Percentiles rank a stretch among this genome's conserved stretches.
Evolutionary conservation across 2,888 invertebrate species (phyloP).

Genomic region (Lochmaea capreae): DNA sequence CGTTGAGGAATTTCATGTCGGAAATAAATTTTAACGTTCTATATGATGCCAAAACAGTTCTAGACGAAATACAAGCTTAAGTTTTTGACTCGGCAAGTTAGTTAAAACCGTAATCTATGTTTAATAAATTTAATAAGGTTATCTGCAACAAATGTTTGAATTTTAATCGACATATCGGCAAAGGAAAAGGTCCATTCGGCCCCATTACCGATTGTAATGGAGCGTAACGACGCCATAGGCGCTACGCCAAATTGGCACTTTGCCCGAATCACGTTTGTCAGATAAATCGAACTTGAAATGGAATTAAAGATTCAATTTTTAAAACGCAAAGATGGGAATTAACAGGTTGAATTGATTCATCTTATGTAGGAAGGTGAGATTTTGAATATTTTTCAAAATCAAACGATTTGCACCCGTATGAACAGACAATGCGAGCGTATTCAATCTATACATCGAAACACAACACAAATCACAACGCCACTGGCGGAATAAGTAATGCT

Average conservation of each 20-base stretch:
- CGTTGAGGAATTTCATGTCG: too few species aligned
- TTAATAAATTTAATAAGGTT: constrained; percentile 41
- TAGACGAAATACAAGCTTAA: background rate
- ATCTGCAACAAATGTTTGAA: constrained; percentile 36
- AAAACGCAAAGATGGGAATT: background rate
- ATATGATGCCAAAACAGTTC: too few species aligned
- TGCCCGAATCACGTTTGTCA: constrained; percentile 43
- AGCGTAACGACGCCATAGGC: constrained; percentile 51
- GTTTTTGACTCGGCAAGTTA: constrained; percentile 7
- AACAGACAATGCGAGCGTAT: too few species aligned
- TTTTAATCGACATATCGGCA: constrained; percentile 37
- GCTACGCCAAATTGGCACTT: constrained; percentile 52
- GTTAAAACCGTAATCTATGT: constrained; percentile 38
- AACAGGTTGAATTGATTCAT: background rate
- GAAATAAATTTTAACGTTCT: too few species aligned
- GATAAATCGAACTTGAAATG: background rate
- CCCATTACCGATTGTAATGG: constrained; percentile 49
- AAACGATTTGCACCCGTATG: too few species aligned
- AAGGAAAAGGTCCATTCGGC: constrained; percentile 39
- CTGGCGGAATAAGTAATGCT: too few species aligned
- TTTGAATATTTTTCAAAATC: too few species aligned
- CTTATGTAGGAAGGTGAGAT: background rate
- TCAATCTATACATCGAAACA: too few species aligned
- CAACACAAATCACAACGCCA: too few species aligned
- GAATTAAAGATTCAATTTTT: background rate